A percentile compares a stretch with the other conserved stretches of the same genome.
phyloP scores from a whole-genome alignment of 2,797 vertebrate species.

The Cyprinodon diabolis region DNA sequence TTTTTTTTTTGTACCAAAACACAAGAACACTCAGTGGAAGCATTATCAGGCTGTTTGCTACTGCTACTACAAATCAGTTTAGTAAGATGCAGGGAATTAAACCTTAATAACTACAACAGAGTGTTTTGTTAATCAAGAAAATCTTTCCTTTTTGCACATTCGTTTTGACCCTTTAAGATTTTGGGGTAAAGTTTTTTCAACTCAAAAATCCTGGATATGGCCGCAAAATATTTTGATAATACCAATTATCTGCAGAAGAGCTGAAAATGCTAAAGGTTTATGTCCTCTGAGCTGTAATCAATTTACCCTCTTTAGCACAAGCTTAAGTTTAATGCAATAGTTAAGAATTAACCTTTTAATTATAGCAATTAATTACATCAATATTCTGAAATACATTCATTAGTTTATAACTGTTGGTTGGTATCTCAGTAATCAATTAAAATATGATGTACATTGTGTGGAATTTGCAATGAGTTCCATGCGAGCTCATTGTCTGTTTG shows the following conservation, averaged over 20 bases:
- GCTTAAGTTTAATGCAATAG: neutral
- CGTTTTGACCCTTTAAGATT: constrained; percentile 3
- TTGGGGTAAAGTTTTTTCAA: too few relatives aligned
- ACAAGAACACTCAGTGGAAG: constrained; percentile 39
- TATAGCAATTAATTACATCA: too few relatives aligned
- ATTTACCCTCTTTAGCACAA: neutral
- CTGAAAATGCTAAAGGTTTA: too few relatives aligned
- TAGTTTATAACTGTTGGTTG: neutral
- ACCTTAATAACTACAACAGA: constrained; percentile 4
- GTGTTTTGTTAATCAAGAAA: constrained; percentile 17
- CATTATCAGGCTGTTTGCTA: constrained; percentile 27
- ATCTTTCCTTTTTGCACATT: constrained; percentile 5
- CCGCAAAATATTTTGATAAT: too few relatives aligned
- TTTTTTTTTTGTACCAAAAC: constrained; percentile 36
- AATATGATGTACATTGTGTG: neutral
- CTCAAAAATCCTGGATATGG: too few relatives aligned
- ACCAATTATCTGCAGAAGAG: too few relatives aligned
- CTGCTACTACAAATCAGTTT: constrained; percentile 35
- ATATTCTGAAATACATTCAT: neutral
- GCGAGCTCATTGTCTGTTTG: neutral
- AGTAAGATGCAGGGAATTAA: constrained; percentile 17
- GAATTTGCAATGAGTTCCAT: neutral
- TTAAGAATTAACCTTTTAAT: neutral
- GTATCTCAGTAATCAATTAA: neutral
- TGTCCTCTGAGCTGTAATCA: neutral